These are phyloP conservation scores for Alethe diademata DNA, from an alignment of 2,113 vertebrate genomes.

Conservation along the genomic window DNA sequence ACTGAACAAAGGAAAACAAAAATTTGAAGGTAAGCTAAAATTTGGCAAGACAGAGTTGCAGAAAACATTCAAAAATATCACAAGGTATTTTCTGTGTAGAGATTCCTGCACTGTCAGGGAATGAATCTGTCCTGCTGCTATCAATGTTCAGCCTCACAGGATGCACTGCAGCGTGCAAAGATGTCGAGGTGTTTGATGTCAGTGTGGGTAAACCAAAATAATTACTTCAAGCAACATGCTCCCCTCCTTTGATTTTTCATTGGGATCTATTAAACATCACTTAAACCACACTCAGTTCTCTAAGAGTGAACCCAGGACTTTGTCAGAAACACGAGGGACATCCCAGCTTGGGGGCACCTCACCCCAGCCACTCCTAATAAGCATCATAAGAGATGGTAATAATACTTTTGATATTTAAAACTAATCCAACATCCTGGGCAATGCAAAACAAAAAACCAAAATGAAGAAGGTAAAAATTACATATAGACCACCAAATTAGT, in stretches of 20 bases:
- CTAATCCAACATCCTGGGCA: background rate
- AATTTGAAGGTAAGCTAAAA: background rate
- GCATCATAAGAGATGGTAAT: background rate
- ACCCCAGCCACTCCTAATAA: background rate
- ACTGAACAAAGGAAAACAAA: background rate
- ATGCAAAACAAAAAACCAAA: background rate
- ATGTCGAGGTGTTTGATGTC: background rate
- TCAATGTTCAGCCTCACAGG: background rate
- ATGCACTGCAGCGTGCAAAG: accelerated
- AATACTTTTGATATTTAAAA: background rate
- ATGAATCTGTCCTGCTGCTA: background rate
- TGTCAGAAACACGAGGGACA: background rate
- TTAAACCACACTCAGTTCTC: background rate
- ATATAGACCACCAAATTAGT: background rate
- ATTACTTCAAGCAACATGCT: background rate
- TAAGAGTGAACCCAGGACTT: background rate
- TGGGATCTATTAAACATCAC: background rate
- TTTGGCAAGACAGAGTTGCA: background rate
- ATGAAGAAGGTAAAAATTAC: background rate
- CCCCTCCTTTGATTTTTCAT: background rate
- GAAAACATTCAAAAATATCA: background rate
- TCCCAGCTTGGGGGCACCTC: accelerated
- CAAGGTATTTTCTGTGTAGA: background rate
- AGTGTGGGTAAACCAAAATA: background rate
- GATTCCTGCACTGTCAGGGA: background rate